Conservation (phyloP, 2,113 vertebrate species). For the Atrichornis clamosus region DNA sequence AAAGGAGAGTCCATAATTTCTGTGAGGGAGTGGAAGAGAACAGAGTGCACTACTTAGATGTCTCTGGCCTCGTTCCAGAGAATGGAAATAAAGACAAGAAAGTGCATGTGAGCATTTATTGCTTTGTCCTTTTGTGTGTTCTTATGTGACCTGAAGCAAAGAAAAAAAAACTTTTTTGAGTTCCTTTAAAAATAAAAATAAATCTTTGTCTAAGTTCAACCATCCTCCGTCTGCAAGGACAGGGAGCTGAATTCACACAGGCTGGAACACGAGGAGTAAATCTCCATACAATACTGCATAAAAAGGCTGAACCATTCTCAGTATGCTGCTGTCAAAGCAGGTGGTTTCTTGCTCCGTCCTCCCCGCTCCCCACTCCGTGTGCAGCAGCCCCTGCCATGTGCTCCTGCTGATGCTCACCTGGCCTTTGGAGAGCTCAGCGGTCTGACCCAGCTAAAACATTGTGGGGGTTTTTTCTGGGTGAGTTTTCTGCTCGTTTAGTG, state of each 20-base stretch:
- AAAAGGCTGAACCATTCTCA: background rate
- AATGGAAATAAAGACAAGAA: slow-evolving; percentile 44
- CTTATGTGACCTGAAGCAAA: background rate
- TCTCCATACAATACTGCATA: background rate
- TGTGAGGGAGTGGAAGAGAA: slow-evolving; percentile 29
- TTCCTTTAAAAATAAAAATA: background rate
- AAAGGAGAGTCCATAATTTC: slow-evolving; percentile 6
- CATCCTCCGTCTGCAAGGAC: background rate
- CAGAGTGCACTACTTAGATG: slow-evolving; percentile 8
- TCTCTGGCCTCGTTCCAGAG: slow-evolving; percentile 33
- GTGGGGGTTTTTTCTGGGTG: background rate
- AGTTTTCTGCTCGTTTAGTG: background rate
- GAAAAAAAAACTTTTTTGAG: background rate
- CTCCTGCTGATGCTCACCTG: background rate
- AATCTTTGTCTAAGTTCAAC: background rate
- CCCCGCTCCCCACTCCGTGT: background rate
- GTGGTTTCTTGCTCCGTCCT: background rate
- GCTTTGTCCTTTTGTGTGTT: slow-evolving; percentile 14
- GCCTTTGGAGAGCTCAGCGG: background rate
- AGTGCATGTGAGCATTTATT: slow-evolving; percentile 26
- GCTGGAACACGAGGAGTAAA: background rate
- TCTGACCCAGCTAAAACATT: background rate
- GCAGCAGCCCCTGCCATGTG: background rate
- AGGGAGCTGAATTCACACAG: background rate
- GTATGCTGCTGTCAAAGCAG: background rate